phyloP scores from a whole-genome alignment of 2,888 invertebrate genomes.

The Helleia helle region DNA sequence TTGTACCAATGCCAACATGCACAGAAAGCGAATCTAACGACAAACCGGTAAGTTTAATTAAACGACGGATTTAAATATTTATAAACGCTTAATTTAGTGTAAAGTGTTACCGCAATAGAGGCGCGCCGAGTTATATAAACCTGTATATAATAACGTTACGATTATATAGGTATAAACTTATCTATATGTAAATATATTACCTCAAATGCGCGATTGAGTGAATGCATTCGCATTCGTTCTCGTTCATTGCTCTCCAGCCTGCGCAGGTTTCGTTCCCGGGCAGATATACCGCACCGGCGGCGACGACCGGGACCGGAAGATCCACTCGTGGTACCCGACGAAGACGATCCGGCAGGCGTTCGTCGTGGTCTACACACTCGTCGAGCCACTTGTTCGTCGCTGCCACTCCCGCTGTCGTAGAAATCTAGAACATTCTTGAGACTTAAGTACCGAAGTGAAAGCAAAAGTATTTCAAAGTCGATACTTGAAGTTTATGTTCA shows the following conservation, averaged over 20 bases:
- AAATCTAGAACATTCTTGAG: constrained; percentile 40
- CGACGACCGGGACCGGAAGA: constrained; percentile 63
- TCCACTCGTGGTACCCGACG: constrained; percentile 40
- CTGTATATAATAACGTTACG: too few relatives aligned
- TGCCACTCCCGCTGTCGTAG: constrained; percentile 56
- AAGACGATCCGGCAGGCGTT: constrained; percentile 35
- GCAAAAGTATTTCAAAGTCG: neutral
- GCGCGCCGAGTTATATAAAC: too few relatives aligned
- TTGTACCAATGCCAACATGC: too few relatives aligned
- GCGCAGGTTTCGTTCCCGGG: constrained; percentile 88
- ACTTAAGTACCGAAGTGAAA: constrained; percentile 3
- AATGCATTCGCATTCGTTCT: constrained; percentile 94
- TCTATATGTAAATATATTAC: too few relatives aligned
- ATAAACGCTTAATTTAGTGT: too few relatives aligned
- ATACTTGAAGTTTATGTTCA: too few relatives aligned
- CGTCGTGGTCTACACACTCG: constrained; percentile 42
- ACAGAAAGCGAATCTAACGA: too few relatives aligned
- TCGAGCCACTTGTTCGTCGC: constrained; percentile 44
- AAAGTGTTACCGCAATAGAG: too few relatives aligned
- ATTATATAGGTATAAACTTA: too few relatives aligned
- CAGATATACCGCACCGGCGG: constrained; percentile 84
- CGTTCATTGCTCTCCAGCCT: constrained; percentile 93
- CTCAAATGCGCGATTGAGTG: constrained; percentile 92
- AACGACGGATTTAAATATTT: too few relatives aligned
- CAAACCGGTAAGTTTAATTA: too few relatives aligned